Evolutionary conservation across 2,113 vertebrate genomes (phyloP).

Genomic region (Corythoichthys intestinalis): DNA sequence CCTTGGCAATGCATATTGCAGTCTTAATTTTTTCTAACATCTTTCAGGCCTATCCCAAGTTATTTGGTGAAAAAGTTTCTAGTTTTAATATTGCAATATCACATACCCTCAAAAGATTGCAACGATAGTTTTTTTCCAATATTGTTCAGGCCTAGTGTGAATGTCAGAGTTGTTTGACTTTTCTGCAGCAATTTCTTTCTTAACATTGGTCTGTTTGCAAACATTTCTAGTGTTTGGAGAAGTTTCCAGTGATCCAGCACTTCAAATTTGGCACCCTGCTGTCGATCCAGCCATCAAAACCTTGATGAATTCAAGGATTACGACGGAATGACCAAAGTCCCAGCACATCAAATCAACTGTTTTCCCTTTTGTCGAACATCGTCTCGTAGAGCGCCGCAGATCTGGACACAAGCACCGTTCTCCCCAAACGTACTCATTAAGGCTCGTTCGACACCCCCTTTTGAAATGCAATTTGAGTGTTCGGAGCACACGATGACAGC

Average conservation of each 20-base stretch:
- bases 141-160: too few relatives aligned
- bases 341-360: conserved; percentile 10
- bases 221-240: conserved; percentile 88
- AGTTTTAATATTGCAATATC: too few relatives aligned
- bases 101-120: too few relatives aligned
- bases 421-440: conserved; percentile 29
- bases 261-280: conserved; percentile 97
- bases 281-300: conserved; percentile 84
- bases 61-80: too few relatives aligned
- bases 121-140: too few relatives aligned
- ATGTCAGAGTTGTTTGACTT: not conserved
- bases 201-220: not conserved
- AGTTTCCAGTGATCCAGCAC: conserved; percentile 99
- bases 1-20: too few relatives aligned
- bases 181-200: not conserved
- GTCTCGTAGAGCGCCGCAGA: conserved; percentile 13
- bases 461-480: not conserved
- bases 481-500: not conserved
- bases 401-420: conserved; percentile 6
- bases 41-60: too few relatives aligned
- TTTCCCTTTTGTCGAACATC: conserved; percentile 12
- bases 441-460: conserved; percentile 3
- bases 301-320: conserved; percentile 62
- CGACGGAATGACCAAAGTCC: conserved; percentile 42
- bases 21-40: too few relatives aligned